These are phyloP conservation scores for Limenitis camilla DNA, from an alignment of 2,888 invertebrate species.

Conservation along the genomic window DNA sequence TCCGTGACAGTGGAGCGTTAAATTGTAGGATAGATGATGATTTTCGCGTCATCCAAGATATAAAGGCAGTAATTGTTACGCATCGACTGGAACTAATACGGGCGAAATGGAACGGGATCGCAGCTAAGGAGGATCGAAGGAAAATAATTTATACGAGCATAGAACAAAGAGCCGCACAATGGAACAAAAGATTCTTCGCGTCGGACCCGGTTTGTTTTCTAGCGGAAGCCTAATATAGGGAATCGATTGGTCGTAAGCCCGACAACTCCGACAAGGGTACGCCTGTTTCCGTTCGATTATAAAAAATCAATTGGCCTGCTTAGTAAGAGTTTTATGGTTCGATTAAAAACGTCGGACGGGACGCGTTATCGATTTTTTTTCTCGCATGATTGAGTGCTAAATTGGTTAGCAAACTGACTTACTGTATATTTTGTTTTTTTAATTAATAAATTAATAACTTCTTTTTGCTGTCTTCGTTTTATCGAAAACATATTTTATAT, in stretches of 20 bases:
- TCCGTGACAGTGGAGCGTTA: constrained; percentile 62
- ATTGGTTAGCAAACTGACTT: background rate
- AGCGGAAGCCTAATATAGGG: constrained; percentile 64
- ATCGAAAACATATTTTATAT: too few species aligned
- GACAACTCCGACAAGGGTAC: constrained; percentile 46
- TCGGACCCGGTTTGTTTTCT: constrained; percentile 61
- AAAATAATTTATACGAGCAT: constrained; percentile 70
- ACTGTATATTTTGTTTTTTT: too few species aligned
- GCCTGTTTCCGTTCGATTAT: constrained; percentile 45
- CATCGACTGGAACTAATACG: constrained; percentile 73
- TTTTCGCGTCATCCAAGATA: constrained; percentile 70
- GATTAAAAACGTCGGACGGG: constrained; percentile 15
- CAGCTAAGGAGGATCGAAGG: constrained; percentile 65
- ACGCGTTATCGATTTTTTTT: constrained; percentile 12
- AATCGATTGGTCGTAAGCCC: constrained; percentile 63
- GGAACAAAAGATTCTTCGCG: constrained; percentile 65
- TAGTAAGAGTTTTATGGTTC: constrained; percentile 20
- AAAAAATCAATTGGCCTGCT: constrained; percentile 32
- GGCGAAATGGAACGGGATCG: constrained; percentile 70
- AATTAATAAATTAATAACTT: background rate
- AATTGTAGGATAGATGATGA: constrained; percentile 66
- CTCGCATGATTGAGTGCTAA: background rate
- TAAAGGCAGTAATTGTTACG: constrained; percentile 72
- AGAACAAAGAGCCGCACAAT: constrained; percentile 67
- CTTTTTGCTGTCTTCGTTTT: too few species aligned